A percentile compares a stretch with the other conserved stretches of the same genome.
phyloP scores from a whole-genome alignment of 1,140 invertebrate species.

The Drosophila baimaii region DNA sequence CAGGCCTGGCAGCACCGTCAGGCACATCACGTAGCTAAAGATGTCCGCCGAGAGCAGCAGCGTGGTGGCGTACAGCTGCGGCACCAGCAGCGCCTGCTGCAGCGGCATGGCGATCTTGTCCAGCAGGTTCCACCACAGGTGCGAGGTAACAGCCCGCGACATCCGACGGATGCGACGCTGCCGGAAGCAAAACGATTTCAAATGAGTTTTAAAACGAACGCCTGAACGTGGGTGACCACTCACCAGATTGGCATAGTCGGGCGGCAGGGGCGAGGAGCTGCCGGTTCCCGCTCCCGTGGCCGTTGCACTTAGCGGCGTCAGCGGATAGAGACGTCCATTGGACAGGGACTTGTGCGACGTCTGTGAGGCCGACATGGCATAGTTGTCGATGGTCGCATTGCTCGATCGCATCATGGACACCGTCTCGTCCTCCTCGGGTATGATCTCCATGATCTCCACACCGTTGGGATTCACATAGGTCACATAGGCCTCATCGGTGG shows the following conservation, averaged over 20 bases:
- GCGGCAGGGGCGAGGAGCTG: conserved; percentile 59
- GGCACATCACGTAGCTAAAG: conserved; percentile 83
- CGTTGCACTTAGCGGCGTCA: conserved; percentile 24
- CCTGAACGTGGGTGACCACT: neutral
- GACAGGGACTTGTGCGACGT: conserved; percentile 66
- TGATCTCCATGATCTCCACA: conserved; percentile 83
- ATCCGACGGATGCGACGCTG: conserved; percentile 74
- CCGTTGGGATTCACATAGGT: conserved; percentile 83
- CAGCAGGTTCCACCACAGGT: conserved; percentile 75
- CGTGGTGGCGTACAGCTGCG: conserved; percentile 77
- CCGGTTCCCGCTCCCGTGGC: conserved; percentile 39
- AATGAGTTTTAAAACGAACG: neutral
- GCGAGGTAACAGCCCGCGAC: conserved; percentile 69
- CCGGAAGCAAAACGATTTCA: neutral
- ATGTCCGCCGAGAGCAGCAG: conserved; percentile 79
- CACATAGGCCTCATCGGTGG: conserved; percentile 79
- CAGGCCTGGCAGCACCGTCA: conserved; percentile 76
- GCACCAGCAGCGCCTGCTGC: conserved; percentile 73
- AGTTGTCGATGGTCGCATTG: conserved; percentile 80
- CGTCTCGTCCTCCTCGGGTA: conserved; percentile 82
- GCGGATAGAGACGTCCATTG: conserved; percentile 60
- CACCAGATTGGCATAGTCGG: conserved; percentile 67
- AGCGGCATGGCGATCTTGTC: conserved; percentile 78
- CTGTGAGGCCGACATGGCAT: conserved; percentile 66
- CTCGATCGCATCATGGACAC: conserved; percentile 79